Evolutionary conservation across 92 coral and sea anemone genomes (phyloP), one percentile per base, ranked within the genome.

Genomic region (Bergia puertoricense): DNA sequence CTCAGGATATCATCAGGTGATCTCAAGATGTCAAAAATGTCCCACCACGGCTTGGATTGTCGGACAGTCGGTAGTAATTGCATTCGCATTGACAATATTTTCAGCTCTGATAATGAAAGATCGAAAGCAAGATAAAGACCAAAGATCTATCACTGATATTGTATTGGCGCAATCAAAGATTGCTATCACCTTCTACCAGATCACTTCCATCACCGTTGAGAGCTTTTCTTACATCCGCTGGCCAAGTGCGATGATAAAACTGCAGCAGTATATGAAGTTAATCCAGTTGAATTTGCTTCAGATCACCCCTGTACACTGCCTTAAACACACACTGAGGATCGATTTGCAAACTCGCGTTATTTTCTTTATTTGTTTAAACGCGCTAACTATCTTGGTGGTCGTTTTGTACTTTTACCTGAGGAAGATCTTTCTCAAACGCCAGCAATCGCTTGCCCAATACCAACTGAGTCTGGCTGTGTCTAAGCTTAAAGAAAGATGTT

Each of bases 101-200:
- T 83, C 62, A 23, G 79, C 67, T 50, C 74, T 89, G 72, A 39
- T 82, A 36, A 65, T 89, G 69, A 82, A 77, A 44, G 90, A 88
- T 41, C 79, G 30, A n/a, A 76, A 65, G 85, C 86, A 36, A 67
- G 76, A 76, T 18, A 38, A 81, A 23, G 74, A 84, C 11, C 42
- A 62, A 23, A 45, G 94, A 42, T 80, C 81, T 9, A 71, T 92
- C 56, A 89, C 92, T 23, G 92, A 89, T 74, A 69, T 89, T 50
- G 50, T 86, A 16, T 83, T 92, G 15, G 92, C 94, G 43, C 76
- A 92, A 30, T 81, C 89, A n/a, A 92, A 92, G 79, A 92, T 92
- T 20, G 74, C 89, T 15, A 89, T 92, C 11, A 80, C 90, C 39
- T 92, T 92, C 90, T 92, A 92, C 50, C 94, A 92, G 62, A 87